Conservation (phyloP, 2,113 vertebrate genomes). For the Antigone vipio region DNA sequence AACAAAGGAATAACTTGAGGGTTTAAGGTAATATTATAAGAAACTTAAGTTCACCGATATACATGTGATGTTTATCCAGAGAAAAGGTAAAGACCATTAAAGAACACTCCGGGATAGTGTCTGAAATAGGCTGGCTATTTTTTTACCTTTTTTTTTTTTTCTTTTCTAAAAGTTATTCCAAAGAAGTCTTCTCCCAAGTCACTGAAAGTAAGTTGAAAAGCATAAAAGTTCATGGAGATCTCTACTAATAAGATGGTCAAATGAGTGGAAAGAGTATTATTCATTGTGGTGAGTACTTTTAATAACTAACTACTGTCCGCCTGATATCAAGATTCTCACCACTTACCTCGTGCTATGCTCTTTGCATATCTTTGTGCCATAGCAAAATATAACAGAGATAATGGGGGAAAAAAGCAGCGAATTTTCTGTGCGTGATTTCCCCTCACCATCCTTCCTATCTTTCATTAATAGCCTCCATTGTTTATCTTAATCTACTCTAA, state of each 20-base stretch:
- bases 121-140: neutral
- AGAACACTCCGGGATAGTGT: neutral
- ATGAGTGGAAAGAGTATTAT: neutral
- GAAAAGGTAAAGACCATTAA: neutral
- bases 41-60: neutral
- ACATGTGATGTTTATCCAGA: neutral
- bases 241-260: neutral
- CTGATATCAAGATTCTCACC: neutral
- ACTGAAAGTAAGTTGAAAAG: neutral
- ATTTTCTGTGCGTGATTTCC: neutral
- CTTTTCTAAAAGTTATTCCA: neutral
- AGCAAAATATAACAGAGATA: neutral
- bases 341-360: neutral
- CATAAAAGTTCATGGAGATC: neutral
- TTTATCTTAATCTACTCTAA: constrained; percentile 9
- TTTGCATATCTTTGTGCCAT: neutral
- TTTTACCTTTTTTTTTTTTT: too few relatives aligned
- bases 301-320: neutral
- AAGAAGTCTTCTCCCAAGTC: neutral
- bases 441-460: neutral
- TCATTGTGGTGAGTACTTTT: neutral
- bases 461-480: neutral
- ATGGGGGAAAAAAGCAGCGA: neutral
- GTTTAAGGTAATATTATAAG: neutral
- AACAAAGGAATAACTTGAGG: neutral